Evolutionary conservation across 2,797 vertebrate species (phyloP).

Genomic region (Miichthys miiuy): DNA sequence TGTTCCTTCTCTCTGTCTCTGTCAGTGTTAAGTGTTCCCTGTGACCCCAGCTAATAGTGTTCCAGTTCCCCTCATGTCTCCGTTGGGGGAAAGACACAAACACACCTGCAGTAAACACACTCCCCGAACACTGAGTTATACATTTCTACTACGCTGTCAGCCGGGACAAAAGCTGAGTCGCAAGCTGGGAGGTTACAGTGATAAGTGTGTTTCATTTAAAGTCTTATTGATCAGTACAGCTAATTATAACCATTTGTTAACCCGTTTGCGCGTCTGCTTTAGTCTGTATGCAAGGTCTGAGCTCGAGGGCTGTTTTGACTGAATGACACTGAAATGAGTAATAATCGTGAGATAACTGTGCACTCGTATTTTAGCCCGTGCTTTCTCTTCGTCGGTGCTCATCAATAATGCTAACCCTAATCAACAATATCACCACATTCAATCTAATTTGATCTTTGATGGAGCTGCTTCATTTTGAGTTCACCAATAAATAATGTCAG

Average conservation of each 20-base stretch:
- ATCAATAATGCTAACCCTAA: too few species aligned
- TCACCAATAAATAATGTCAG: too few species aligned
- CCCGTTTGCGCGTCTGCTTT: constrained; percentile 31
- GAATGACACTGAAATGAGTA: constrained; percentile 5
- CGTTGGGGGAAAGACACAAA: constrained; percentile 36
- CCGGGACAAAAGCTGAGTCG: neutral
- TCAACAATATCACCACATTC: neutral
- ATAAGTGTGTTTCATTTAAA: constrained; percentile 78
- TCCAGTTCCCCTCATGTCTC: constrained; percentile 37
- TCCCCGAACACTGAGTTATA: constrained; percentile 28
- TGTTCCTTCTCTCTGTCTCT: constrained; percentile 57
- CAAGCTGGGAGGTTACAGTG: constrained; percentile 35
- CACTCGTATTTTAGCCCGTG: neutral
- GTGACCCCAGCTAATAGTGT: constrained; percentile 53
- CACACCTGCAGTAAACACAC: constrained; percentile 36
- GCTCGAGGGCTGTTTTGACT: neutral
- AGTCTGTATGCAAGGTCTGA: constrained; percentile 16
- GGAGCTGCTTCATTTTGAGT: too few species aligned
- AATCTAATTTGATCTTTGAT: too few species aligned
- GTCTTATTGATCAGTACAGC: constrained; percentile 67
- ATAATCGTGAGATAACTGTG: constrained; percentile 3
- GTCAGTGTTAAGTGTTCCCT: constrained; percentile 66
- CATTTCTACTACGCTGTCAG: constrained; percentile 32
- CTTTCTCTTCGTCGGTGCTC: neutral
- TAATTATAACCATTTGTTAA: constrained; percentile 72